Base-by-base conservation (phyloP, 1,140 invertebrate genomes). In the Gryon sp. region DNA sequence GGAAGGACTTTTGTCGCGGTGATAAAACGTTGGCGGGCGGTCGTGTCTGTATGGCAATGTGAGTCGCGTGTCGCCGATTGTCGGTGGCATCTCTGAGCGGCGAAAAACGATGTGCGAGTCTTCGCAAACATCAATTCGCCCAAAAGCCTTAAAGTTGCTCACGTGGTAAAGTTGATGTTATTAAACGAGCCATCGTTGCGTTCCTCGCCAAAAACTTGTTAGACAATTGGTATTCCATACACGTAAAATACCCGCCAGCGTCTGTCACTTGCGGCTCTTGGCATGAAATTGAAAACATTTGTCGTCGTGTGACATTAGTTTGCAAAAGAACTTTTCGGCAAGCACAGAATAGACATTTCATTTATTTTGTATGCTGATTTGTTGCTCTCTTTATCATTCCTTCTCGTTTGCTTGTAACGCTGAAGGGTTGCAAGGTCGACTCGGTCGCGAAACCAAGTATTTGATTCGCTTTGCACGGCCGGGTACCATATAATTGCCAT, bases 221-320 rank as follows among this genome's bases (percentile, higher is more conserved):
- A 24, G 45, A 34, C 66, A 48, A 69, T 57, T 62, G 65, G 83
- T 85, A 88, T 84, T 84, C 83, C 80, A 80, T 76, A 85, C 87
- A 88, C 87, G 87, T 87, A 86, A 68, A 57, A 75, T 57, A 55
- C 53, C 73, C 68, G 78, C 69, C n/a, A 70, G 75, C 70, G 72
- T 72, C 62, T 66, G 73, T 66, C 72, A 77, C 68, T 82, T 62
- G 48, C 75, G 78, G 74, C 79, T 81, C n/a, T n/a, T n/a, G n/a
- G 69, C 85, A 84, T 84, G 84, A 88, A 88, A 88, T 87, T 86
- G 85, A 82, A 86, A 86, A 82, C 82, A 85, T 87, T 86, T 86
- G 62, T 87, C 85, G 40, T 59, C 41, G n/a, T n/a, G n/a, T n/a
- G n/a, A n/a, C n/a, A n/a, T n/a, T n/a, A n/a, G n/a, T n/a, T n/a